Evolutionary conservation across 2,797 vertebrate species (phyloP).

Genomic region (Cryptoblepharus egeriae): DNA sequence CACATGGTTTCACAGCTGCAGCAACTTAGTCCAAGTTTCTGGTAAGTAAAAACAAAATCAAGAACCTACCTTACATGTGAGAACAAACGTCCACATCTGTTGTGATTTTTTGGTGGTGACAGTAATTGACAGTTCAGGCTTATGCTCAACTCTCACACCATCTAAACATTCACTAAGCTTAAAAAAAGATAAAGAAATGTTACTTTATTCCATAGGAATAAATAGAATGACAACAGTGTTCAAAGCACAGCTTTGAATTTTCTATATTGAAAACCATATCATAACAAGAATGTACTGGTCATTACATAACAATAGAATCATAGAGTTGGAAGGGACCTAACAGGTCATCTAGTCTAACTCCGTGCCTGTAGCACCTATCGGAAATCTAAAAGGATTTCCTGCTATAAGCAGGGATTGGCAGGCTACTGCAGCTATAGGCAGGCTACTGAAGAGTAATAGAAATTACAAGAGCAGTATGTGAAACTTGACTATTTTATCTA

Average conservation of each 20-base stretch:
- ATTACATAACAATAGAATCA: too few species aligned
- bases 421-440: too few species aligned
- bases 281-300: too few species aligned
- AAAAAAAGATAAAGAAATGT: slow-evolving; percentile 50
- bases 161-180: slow-evolving; percentile 96
- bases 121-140: slow-evolving; percentile 90
- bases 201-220: slow-evolving; percentile 32
- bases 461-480: not conserved
- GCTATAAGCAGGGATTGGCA: too few species aligned
- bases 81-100: slow-evolving; percentile 95
- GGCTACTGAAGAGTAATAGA: not conserved
- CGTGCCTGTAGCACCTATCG: too few species aligned
- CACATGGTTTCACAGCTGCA: not conserved
- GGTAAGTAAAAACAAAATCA: slow-evolving; percentile 23
- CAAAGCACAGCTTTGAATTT: not conserved
- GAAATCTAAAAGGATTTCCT: too few species aligned
- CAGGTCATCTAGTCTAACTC: too few species aligned
- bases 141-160: slow-evolving; percentile 93
- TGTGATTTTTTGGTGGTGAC: slow-evolving; percentile 96
- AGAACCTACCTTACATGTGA: slow-evolving; percentile 94
- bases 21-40: not conserved
- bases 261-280: not conserved
- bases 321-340: too few species aligned
- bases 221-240: not conserved
- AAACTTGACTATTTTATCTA: not conserved